Conservation (phyloP, 2,797 vertebrate genomes). For the Hoplostethus atlanticus region DNA sequence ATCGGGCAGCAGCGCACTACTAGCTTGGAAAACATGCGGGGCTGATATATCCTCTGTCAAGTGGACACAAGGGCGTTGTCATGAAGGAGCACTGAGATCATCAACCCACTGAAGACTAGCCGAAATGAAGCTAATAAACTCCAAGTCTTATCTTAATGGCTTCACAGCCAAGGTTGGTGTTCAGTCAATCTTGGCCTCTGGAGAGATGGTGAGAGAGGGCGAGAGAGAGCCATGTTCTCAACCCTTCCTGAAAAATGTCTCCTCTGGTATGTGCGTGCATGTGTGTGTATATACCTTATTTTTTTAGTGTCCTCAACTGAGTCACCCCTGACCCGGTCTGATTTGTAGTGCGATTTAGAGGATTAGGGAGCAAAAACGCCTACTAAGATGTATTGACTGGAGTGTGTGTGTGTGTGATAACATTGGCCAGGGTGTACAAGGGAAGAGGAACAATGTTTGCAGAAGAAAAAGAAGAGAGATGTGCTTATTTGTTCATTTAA, state of each 20-base stretch:
- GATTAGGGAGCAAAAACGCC: constrained; percentile 52
- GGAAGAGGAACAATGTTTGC: constrained; percentile 21
- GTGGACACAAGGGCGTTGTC: constrained; percentile 17
- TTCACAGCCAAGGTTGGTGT: constrained; percentile 34
- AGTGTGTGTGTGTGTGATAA: background rate
- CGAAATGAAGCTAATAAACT: constrained; percentile 58
- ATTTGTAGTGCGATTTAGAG: constrained; percentile 63
- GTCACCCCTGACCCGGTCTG: constrained; percentile 35
- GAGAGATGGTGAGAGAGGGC: background rate
- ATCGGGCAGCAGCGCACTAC: background rate
- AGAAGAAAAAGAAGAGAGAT: constrained; percentile 7
- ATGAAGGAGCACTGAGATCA: constrained; percentile 35
- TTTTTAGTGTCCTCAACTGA: constrained; percentile 41
- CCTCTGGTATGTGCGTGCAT: background rate
- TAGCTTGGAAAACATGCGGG: background rate
- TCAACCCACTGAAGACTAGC: constrained; percentile 29
- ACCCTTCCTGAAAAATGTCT: constrained; percentile 25
- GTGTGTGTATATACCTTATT: background rate
- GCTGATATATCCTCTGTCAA: constrained; percentile 22
- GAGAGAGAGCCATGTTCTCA: constrained; percentile 18
- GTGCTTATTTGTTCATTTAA: constrained; percentile 27
- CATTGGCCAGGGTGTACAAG: background rate
- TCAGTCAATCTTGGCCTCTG: constrained; percentile 25
- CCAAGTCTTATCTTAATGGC: constrained; percentile 60
- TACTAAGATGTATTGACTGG: constrained; percentile 52